Percentiles rank a stretch among this genome's conserved stretches.
Evolutionary conservation across 2,113 vertebrate species (phyloP).

Genomic region (Actenoides lindsayi): DNA sequence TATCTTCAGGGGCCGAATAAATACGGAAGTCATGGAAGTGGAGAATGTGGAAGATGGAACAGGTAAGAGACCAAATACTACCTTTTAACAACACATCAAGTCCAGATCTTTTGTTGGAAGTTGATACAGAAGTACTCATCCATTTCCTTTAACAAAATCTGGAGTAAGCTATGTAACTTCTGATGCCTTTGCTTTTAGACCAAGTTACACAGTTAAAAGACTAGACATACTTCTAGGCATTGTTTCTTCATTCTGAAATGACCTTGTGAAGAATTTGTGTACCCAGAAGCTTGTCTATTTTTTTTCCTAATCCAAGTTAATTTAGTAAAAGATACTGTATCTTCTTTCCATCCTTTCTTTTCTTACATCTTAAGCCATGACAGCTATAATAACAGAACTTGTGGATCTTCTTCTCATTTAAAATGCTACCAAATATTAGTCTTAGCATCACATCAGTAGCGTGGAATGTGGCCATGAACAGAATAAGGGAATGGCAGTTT

Average conservation of each 20-base stretch:
- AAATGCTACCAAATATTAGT: neutral
- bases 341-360: neutral
- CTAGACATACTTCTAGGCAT: neutral
- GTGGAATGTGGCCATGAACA: neutral
- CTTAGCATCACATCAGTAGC: neutral
- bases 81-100: neutral
- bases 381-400: constrained; percentile 36
- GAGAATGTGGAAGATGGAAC: constrained; percentile 99
- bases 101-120: neutral
- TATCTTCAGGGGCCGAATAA: constrained; percentile 96
- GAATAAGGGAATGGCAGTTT: neutral
- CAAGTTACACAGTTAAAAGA: neutral
- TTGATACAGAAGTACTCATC: neutral
- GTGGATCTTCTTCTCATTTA: neutral
- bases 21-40: constrained; percentile 99
- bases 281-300: constrained; percentile 11
- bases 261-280: neutral
- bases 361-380: neutral
- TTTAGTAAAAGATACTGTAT: neutral
- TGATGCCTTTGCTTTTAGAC: neutral
- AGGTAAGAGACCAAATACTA: constrained; percentile 76
- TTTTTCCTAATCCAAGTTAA: constrained; percentile 20
- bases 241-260: neutral
- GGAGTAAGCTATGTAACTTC: neutral
- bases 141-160: neutral